Base-by-base conservation (phyloP, 2,888 invertebrate species). In the Drepana falcataria region DNA sequence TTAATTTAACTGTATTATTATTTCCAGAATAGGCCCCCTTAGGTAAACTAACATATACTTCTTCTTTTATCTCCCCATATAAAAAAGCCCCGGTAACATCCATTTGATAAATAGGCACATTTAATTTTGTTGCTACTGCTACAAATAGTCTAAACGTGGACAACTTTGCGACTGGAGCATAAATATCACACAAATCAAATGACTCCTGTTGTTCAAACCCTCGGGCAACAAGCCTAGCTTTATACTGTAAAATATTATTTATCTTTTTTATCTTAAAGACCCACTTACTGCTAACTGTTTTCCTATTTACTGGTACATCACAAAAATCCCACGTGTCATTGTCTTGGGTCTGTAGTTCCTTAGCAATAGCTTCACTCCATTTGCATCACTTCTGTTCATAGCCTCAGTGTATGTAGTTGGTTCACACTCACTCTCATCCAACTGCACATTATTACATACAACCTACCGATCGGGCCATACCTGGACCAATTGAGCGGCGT, bases 141-240 rank as follows among this genome's bases (percentile, higher is more conserved):
- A 60, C 34, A 57, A 65, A 65, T 0, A 63, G 2, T 49, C 64
- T 57, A 48, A 61, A 57, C 1, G 61, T 61, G 3, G 49, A 9
- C n/a, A 65, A 53, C 41, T 59, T 61, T 48, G 59, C 64, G 2
- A 64, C 64, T 5, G 59, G 59, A 21, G 61, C 55, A 57, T 64
- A 59, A 37, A 59, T 48, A 2, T 59, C 59, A 49, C 47, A n/a
- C 2, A 56, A 53, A 53, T 59, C 52, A 9, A 63, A 48, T 2
- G 40, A n/a, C 53, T 59, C 52, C 47, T 59, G 41, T 53, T 68
- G 66, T 44, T 69, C 59, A 53, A 68, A 68, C 0, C 64, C 68
- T 34, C 65, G 54, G 2, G 67, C 68, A 0, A 68, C 68, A 49
- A 71, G 49, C 21, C 65, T 64, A 41, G 69, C 67, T 51, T 68